phyloP scores from a whole-genome alignment of 2,113 vertebrate genomes.

The Stigmatopora nigra region DNA sequence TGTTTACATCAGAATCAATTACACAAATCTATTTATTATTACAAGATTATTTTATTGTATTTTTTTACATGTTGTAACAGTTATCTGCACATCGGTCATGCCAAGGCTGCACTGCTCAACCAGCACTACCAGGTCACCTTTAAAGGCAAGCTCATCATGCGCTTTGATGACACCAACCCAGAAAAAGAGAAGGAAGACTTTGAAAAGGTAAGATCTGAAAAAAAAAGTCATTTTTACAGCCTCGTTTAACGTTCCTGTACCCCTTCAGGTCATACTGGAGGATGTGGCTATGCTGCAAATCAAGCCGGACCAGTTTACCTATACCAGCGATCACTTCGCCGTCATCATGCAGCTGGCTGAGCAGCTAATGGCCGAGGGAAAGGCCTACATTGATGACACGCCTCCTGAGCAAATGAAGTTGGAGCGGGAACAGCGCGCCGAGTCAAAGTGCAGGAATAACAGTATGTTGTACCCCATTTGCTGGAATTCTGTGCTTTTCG shows the following conservation, averaged over 20 bases:
- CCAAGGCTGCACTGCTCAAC: conserved; percentile 95
- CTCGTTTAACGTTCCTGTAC: background rate
- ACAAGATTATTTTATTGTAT: background rate
- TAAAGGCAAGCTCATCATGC: conserved; percentile 98
- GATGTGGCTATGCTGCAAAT: conserved; percentile 95
- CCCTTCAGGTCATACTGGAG: conserved; percentile 89
- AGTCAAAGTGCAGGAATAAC: conserved; percentile 84
- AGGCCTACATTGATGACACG: conserved; percentile 91
- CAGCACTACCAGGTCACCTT: conserved; percentile 98
- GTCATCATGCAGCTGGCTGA: conserved; percentile 82
- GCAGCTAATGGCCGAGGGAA: conserved; percentile 84
- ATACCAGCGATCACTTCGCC: conserved; percentile 94
- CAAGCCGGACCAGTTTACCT: conserved; percentile 94
- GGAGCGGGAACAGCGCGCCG: conserved; percentile 86
- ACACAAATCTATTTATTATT: too few relatives aligned
- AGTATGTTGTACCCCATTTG: conserved; percentile 58
- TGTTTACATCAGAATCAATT: too few relatives aligned
- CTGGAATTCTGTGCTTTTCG: too few relatives aligned
- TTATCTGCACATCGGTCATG: conserved; percentile 95
- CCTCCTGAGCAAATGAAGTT: conserved; percentile 91
- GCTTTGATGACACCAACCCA: conserved; percentile 98
- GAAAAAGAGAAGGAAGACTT: conserved; percentile 99
- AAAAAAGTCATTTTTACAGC: background rate
- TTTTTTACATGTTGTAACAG: conserved; percentile 54
- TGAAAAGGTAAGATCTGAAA: conserved; percentile 80